phyloP scores from a whole-genome alignment of 1,140 invertebrate genomes.

The Hesperophylax magnus region DNA sequence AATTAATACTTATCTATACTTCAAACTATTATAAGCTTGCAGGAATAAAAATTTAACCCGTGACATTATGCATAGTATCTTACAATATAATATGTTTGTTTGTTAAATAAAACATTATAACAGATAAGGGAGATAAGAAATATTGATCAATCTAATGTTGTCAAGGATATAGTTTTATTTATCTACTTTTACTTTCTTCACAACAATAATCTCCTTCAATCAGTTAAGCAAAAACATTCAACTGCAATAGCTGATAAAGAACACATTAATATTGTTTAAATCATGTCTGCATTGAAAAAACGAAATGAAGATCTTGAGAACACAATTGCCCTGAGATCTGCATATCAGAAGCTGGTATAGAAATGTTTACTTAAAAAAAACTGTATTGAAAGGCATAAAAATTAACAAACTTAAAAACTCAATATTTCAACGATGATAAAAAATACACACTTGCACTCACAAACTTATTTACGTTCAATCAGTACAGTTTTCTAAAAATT shows the following conservation, averaged over 20 bases:
- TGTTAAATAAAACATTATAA: not conserved
- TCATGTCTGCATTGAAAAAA: not conserved
- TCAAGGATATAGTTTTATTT: not conserved
- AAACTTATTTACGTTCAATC: not conserved
- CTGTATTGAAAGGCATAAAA: too few species aligned
- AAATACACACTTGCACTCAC: not conserved
- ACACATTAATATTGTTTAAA: not conserved
- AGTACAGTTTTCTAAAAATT: not conserved
- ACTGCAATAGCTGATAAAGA: not conserved
- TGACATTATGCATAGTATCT: too few species aligned
- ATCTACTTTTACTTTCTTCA: not conserved
- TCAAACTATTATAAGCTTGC: too few species aligned
- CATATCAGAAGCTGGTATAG: slow-evolving; percentile 12
- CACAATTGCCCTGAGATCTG: not conserved
- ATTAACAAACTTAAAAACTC: too few species aligned
- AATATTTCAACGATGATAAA: not conserved
- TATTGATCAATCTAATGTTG: slow-evolving; percentile 15
- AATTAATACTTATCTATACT: too few species aligned
- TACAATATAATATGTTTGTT: too few species aligned
- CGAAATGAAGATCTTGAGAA: not conserved
- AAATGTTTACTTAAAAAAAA: not conserved
- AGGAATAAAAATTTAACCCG: too few species aligned
- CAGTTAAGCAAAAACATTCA: not conserved
- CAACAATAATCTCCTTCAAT: not conserved
- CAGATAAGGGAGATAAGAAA: not conserved